A percentile compares a stretch with the other conserved stretches of the same genome.
Evolutionary conservation across 2,888 invertebrate species (phyloP).

Genomic region (Drosophila pegasa): DNA sequence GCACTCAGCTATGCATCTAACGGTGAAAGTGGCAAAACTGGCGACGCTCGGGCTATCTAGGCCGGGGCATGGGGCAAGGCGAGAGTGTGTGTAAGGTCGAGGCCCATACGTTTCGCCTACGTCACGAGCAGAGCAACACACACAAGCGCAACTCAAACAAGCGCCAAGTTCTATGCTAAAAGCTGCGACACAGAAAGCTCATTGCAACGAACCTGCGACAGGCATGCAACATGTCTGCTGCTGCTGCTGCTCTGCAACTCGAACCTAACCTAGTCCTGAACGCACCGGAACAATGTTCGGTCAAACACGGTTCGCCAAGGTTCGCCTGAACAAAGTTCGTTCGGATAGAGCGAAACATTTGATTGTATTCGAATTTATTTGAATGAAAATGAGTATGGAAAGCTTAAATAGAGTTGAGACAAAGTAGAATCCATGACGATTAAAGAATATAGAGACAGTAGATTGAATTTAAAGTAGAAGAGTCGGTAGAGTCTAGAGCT

Average conservation of each 20-base stretch:
- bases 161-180: constrained; percentile 33
- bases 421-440: too few species aligned
- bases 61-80: background rate
- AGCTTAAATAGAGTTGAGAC: too few species aligned
- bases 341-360: background rate
- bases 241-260: constrained; percentile 16
- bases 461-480: too few species aligned
- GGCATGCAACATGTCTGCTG: constrained; percentile 32
- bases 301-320: too few species aligned
- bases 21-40: constrained; percentile 14
- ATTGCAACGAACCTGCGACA: constrained; percentile 49
- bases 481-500: background rate
- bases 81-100: constrained; percentile 21
- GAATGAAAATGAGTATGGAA: too few species aligned
- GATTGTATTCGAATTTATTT: background rate
- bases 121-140: constrained; percentile 4
- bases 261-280: constrained; percentile 1
- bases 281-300: background rate
- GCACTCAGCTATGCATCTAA: constrained; percentile 14
- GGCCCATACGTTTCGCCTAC: constrained; percentile 15
- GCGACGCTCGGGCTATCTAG: background rate
- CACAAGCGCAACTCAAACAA: constrained; percentile 16
- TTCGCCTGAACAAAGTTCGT: background rate
- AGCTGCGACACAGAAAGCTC: constrained; percentile 38
- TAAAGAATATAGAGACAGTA: too few species aligned